Evolutionary conservation across 2,113 vertebrate genomes (phyloP).

Genomic region (Phasianus colchicus): DNA sequence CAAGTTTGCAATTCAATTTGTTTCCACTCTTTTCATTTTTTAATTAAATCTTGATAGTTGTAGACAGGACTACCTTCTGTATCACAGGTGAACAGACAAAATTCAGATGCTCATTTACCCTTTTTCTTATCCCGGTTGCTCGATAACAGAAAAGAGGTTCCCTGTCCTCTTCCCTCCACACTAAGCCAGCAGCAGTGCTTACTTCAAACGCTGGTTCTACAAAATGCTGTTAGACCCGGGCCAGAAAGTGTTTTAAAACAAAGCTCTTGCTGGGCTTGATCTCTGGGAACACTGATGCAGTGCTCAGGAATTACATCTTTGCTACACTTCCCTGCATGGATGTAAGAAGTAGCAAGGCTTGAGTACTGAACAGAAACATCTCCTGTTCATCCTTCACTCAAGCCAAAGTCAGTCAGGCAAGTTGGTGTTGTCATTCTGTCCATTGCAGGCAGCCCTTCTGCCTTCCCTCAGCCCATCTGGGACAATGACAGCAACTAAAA

Average conservation of each 20-base stretch:
- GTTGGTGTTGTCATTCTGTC: neutral
- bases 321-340: neutral
- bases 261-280: neutral
- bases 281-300: neutral
- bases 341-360: neutral
- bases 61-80: neutral
- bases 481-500: neutral
- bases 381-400: neutral
- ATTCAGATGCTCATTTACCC: neutral
- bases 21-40: constrained; percentile 12
- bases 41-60: constrained; percentile 25
- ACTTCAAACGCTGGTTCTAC: neutral
- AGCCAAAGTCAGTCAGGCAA: neutral
- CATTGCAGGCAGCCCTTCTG: neutral
- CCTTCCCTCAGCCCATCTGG: neutral
- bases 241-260: neutral
- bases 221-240: neutral
- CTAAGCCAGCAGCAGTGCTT: neutral
- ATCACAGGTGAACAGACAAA: neutral
- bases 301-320: neutral
- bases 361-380: neutral
- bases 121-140: neutral
- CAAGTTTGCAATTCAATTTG: neutral
- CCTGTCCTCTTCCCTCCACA: neutral
- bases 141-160: neutral